A percentile compares a stretch with the other conserved stretches of the same genome.
These are phyloP conservation scores for Geopemphigus sp. DNA, from an alignment of 1,140 invertebrate species.

Conservation along the genomic window DNA sequence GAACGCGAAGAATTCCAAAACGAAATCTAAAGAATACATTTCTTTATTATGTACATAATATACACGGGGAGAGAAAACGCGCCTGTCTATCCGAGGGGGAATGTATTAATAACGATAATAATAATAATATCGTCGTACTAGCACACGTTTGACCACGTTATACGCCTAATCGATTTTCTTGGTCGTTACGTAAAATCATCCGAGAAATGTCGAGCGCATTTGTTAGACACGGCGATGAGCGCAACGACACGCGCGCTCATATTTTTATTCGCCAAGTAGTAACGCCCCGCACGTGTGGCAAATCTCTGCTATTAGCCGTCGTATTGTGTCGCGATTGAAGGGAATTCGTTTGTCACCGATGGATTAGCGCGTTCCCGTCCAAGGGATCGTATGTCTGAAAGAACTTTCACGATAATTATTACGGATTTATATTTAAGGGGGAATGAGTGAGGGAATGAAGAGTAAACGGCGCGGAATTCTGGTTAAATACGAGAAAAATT, in stretches of 20 bases:
- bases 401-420: neutral
- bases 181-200: too few species aligned
- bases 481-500: too few species aligned
- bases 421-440: too few species aligned
- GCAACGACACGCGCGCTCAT: too few species aligned
- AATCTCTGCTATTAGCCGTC: neutral
- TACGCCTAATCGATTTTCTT: too few species aligned
- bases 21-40: neutral
- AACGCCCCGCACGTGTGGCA: too few species aligned
- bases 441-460: too few species aligned
- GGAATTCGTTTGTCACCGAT: neutral
- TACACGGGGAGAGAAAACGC: neutral
- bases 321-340: neutral
- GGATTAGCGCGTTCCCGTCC: neutral
- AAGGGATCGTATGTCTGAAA: neutral
- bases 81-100: too few species aligned
- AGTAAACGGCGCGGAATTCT: too few species aligned
- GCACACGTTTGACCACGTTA: too few species aligned
- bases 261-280: too few species aligned
- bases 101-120: neutral
- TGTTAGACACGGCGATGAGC: too few species aligned
- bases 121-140: neutral
- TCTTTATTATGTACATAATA: neutral
- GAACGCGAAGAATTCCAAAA: neutral
- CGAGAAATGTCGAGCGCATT: neutral